Evolutionary conservation across 1,140 invertebrate species (phyloP), one percentile per base, ranked within the genome.

Genomic region (Apis florea): DNA sequence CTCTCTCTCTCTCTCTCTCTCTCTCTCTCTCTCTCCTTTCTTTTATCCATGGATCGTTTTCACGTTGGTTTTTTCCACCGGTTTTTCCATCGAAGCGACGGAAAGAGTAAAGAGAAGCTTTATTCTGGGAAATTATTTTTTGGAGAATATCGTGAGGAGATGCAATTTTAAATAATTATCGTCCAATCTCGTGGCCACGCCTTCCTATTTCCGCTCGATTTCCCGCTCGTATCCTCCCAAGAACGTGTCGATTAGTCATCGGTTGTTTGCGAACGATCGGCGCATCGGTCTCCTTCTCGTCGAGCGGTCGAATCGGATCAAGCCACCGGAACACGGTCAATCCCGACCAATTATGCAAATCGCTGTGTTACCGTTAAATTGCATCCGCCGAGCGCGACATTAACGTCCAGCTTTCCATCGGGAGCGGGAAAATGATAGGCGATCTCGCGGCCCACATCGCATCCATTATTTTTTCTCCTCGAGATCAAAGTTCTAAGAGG

Each of bases 321-420:
- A 59, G 75, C 26, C 58, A 63, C 49, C 66, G 54, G 80, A 72
- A 76, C 67, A 78, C 54, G 58, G 67, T 85, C 76, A 85, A 89
- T 85, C 83, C 84, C 71, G 71, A 82, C 73, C 87, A 87, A 91
- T 91, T 91, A 91, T 90, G 89, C 78, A 91, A 91, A 91, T 88
- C 67, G 80, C n/a, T 75, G 86, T 77, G 88, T 91, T 88, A 83
- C 84, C 75, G 68, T 85, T 89, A 84, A 90, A 90, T 90, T 90
- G 80, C 88, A 84, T 89, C 85, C 84, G 79, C 71, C 83, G 66
- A 58, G 76, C 66, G 85, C 79, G 83, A 83, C 83, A 87, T 83
- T 85, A 82, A 75, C 82, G 69, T 84, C 78, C 70, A 75, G 85
- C 85, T 88, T 89, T 84, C 51, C 83, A 89, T 84, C 84, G 67